Evolutionary conservation across 2,113 vertebrate species (phyloP).

Genomic region (Orthonyx spaldingii): DNA sequence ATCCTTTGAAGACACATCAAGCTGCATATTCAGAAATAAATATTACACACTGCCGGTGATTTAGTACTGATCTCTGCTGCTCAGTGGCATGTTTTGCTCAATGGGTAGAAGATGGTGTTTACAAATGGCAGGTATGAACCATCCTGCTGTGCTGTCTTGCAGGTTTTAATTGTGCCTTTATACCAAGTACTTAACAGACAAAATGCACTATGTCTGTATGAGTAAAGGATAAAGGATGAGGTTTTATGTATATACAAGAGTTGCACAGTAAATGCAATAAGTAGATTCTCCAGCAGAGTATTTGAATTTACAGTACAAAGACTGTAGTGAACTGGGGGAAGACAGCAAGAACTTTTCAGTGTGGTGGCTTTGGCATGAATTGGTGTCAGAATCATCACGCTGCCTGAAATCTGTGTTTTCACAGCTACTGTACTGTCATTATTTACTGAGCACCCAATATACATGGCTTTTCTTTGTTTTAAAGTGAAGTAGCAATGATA

Average conservation of each 20-base stretch:
- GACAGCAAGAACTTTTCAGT: background rate
- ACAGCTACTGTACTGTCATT: background rate
- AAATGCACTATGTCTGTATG: background rate
- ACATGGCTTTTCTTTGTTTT: background rate
- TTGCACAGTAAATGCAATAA: background rate
- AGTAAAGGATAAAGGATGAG: background rate
- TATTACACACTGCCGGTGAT: background rate
- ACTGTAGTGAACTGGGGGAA: background rate
- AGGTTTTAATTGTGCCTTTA: background rate
- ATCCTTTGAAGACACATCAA: background rate
- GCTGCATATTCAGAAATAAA: background rate
- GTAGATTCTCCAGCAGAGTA: background rate
- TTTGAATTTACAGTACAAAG: background rate
- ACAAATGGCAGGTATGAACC: background rate
- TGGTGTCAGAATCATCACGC: background rate
- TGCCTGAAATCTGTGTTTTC: background rate
- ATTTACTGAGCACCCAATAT: background rate
- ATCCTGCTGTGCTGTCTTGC: background rate
- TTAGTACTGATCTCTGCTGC: background rate
- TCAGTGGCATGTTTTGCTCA: background rate
- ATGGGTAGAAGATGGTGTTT: background rate
- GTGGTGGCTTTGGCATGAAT: background rate
- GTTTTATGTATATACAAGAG: background rate
- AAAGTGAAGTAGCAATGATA: background rate
- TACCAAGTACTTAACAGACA: background rate